phyloP scores from a whole-genome alignment of 1,140 invertebrate genomes.

The Galendromus occidentalis region DNA sequence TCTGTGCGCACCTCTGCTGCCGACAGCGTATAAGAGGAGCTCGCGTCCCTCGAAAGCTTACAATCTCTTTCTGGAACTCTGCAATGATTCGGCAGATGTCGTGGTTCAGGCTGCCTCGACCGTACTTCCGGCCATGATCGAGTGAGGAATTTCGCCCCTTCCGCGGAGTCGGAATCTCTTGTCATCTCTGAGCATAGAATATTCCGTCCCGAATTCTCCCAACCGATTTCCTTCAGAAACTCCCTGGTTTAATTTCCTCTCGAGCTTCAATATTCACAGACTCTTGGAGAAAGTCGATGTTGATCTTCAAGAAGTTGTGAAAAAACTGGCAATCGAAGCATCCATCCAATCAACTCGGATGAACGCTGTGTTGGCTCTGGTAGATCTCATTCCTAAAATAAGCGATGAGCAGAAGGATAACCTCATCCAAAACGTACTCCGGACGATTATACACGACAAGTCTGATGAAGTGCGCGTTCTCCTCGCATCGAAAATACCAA shows the following conservation, averaged over 20 bases:
- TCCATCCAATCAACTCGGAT: background rate
- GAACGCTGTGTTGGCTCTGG: background rate
- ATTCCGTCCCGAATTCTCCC: background rate
- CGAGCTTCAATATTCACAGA: background rate
- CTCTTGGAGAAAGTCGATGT: background rate
- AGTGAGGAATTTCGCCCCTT: background rate
- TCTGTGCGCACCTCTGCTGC: conserved; percentile 1
- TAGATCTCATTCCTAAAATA: background rate
- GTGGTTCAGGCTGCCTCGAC: background rate
- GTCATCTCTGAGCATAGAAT: background rate
- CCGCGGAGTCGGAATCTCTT: background rate
- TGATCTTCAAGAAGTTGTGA: background rate
- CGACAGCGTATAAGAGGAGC: background rate
- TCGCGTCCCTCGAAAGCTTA: background rate
- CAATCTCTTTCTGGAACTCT: background rate
- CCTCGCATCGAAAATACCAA: conserved; percentile 1
- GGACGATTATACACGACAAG: background rate
- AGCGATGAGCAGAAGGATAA: background rate
- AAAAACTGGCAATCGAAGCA: background rate
- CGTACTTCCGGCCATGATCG: background rate
- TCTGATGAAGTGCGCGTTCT: background rate
- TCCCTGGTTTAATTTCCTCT: background rate
- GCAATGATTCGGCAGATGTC: background rate
- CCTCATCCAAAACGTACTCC: background rate
- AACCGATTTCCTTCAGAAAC: background rate